Conservation (phyloP, 2,888 invertebrate species). For the Papilio protenor region DNA sequence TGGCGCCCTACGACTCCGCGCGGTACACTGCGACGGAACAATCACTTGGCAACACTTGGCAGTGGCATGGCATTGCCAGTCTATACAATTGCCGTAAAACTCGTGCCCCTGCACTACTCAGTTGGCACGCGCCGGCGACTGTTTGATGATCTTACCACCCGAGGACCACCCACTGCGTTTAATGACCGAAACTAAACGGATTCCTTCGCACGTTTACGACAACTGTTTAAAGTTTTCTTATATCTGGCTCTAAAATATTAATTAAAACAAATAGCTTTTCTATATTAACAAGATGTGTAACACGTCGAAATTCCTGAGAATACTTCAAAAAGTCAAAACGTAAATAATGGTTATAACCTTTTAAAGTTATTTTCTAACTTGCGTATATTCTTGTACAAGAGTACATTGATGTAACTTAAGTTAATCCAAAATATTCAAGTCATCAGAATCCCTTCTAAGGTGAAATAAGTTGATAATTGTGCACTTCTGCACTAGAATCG, state of each 20-base stretch:
- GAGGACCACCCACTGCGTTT: background rate
- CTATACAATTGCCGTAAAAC: constrained; percentile 36
- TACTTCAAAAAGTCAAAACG: too few relatives aligned
- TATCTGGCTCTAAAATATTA: background rate
- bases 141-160: constrained; percentile 11
- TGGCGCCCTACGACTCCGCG: background rate
- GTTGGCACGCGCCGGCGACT: constrained; percentile 2
- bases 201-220: background rate
- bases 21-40: constrained; percentile 11
- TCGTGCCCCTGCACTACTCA: constrained; percentile 3
- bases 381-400: too few relatives aligned
- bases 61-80: background rate
- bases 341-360: background rate
- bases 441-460: background rate
- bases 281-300: too few relatives aligned
- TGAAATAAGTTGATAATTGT: background rate
- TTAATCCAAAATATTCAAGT: background rate
- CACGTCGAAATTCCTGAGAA: too few relatives aligned
- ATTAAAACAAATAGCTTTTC: background rate
- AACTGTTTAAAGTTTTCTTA: background rate
- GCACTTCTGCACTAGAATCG: background rate
- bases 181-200: constrained; percentile 20
- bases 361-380: too few relatives aligned
- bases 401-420: background rate
- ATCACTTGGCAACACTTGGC: constrained; percentile 29